Evolutionary conservation across 1,140 invertebrate genomes (phyloP), one percentile per base, ranked within the genome.

Genomic region (Mya arenaria): DNA sequence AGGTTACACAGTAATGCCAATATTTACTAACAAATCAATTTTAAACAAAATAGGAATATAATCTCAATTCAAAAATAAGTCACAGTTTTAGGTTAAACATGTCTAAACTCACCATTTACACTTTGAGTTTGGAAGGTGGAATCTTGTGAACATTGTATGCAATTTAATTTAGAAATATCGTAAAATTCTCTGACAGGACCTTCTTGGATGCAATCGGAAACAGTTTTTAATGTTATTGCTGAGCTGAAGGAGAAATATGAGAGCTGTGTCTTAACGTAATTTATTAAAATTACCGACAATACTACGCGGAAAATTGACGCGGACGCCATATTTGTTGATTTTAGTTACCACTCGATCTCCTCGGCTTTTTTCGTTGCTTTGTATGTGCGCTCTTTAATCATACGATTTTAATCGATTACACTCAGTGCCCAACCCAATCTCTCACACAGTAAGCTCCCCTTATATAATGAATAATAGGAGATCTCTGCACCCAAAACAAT

Each of bases 301-400:
- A 48, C 30, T 2, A 52, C 19, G 19, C 17, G 17, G 10, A 83
- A 75, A 56, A 13, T 74, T 28, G 39, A 23, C 25, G 28, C 19
- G 8, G 55, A 23, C 84, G 86, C 88, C 88, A 89, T 89, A n/a
- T 85, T 86, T 84, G 88, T 89, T 89, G 86, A 82, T 84, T 86
- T 32, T 68, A 44, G 75, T 65, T 68, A 78, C 75, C 62, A 68
- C 56, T 78, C 41, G 75, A 52, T 52, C 2, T 34, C 25, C 30
- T 56, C 32, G 8, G 2, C 10, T 41, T 39, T 41, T 28, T 68
- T 41, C 36, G 17, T 36, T 30, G 48, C 25, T n/a, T n/a, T n/a
- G n/a, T n/a, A n/a, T n/a, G n/a, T n/a, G n/a, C n/a, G n/a, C n/a
- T n/a, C n/a, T n/a, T n/a, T n/a, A n/a, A n/a, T n/a, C n/a, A n/a